Evolutionary conservation across 2,888 invertebrate species (phyloP).

Genomic region (Aleiodes alternator): DNA sequence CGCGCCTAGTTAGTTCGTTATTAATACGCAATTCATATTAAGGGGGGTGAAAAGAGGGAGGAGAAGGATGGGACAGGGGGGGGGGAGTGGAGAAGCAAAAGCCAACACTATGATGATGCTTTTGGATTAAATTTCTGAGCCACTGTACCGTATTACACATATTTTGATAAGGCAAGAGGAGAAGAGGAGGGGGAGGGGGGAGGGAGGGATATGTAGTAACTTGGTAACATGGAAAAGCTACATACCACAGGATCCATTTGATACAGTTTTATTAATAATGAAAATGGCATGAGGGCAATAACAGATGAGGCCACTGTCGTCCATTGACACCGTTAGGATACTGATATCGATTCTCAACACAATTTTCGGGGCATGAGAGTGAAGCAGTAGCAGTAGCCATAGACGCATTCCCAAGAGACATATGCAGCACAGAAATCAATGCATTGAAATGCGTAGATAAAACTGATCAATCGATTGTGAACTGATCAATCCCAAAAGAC

Average conservation of each 20-base stretch:
- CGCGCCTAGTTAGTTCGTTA: slow-evolving; percentile 71
- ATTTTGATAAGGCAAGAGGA: not conserved
- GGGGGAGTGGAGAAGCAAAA: slow-evolving; percentile 42
- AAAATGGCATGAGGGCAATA: slow-evolving; percentile 17
- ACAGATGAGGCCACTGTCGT: slow-evolving; percentile 15
- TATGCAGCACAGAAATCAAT: slow-evolving; percentile 23
- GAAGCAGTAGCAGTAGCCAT: not conserved
- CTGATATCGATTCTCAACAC: slow-evolving; percentile 6
- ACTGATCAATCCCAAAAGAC: slow-evolving; percentile 5
- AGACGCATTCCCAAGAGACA: slow-evolving; percentile 19
- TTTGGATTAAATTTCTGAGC: slow-evolving; percentile 29
- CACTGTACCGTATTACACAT: slow-evolving; percentile 2
- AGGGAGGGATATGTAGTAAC: not conserved
- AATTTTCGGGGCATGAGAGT: slow-evolving; percentile 8
- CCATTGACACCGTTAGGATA: slow-evolving; percentile 22
- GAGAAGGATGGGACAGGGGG: slow-evolving; percentile 24
- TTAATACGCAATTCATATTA: slow-evolving; percentile 75
- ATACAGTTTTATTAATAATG: slow-evolving; percentile 8
- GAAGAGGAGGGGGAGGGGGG: not conserved
- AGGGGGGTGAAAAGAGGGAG: slow-evolving; percentile 51
- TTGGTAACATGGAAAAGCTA: not conserved
- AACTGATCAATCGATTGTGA: slow-evolving; percentile 28
- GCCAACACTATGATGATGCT: slow-evolving; percentile 15
- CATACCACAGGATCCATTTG: not conserved
- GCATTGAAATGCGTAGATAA: not conserved